phyloP scores from a whole-genome alignment of 2,888 invertebrate species.

The Clitarchus hookeri region DNA sequence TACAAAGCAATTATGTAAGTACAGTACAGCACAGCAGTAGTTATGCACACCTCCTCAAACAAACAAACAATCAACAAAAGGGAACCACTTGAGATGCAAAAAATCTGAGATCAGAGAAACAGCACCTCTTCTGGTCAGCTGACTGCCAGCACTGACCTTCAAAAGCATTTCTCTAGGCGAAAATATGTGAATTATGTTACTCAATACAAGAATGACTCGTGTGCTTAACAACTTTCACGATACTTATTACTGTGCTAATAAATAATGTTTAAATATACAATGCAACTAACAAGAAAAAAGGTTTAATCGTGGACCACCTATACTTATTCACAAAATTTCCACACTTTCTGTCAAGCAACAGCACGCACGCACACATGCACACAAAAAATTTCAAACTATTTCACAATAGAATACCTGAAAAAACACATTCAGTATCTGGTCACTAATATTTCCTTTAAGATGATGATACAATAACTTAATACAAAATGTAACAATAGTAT shows the following conservation, averaged over 20 bases:
- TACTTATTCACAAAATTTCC: too few relatives aligned
- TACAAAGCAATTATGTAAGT: background rate
- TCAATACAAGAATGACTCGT: too few relatives aligned
- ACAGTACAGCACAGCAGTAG: background rate
- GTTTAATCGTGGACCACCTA: too few relatives aligned
- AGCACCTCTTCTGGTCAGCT: background rate
- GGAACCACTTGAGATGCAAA: background rate
- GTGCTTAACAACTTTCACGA: background rate
- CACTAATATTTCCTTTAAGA: too few relatives aligned
- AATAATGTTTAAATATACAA: background rate
- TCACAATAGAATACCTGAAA: too few relatives aligned
- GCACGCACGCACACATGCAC: too few relatives aligned
- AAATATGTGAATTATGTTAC: background rate
- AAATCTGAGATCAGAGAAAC: constrained; percentile 1
- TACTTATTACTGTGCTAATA: background rate
- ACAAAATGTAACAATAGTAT: too few relatives aligned
- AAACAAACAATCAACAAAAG: background rate
- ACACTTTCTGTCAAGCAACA: too few relatives aligned
- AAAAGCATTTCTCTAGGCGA: background rate
- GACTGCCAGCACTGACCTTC: background rate
- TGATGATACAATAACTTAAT: too few relatives aligned
- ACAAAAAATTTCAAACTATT: too few relatives aligned
- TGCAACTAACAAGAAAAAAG: too few relatives aligned
- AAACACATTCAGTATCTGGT: too few relatives aligned
- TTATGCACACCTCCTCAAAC: background rate